Conservation (phyloP, 2,888 invertebrate genomes). For the Drosophila macrothrix region DNA sequence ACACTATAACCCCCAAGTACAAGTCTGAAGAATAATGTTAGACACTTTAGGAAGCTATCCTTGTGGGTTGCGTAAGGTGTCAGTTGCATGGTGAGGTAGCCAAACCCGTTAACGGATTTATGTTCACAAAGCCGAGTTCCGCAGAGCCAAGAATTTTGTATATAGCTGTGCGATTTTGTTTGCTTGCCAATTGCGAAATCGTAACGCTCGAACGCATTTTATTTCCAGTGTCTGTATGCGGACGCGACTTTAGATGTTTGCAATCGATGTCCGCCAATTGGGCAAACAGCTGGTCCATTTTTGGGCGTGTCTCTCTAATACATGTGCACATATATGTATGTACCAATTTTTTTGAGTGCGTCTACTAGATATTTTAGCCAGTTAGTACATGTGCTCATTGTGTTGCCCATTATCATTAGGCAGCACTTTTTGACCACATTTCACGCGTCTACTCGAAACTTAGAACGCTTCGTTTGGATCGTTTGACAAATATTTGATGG, state of each 20-base stretch:
- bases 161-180: conserved; percentile 61
- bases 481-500: conserved; percentile 55
- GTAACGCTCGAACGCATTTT: conserved; percentile 71
- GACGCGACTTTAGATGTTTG: conserved; percentile 58
- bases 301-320: conserved; percentile 55
- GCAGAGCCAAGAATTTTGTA: conserved; percentile 29
- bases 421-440: conserved; percentile 54
- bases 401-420: conserved; percentile 62
- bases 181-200: conserved; percentile 77
- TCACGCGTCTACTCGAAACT: conserved; percentile 41
- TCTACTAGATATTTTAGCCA: conserved; percentile 30
- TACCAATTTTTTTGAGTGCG: neutral
- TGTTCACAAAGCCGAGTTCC: conserved; percentile 18
- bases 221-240: conserved; percentile 56
- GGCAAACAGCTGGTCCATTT: conserved; percentile 63
- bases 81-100: conserved; percentile 22
- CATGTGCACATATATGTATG: conserved; percentile 7
- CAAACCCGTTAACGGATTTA: conserved; percentile 27
- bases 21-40: neutral
- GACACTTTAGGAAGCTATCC: neutral
- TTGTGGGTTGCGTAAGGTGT: neutral
- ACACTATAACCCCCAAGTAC: neutral
- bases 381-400: conserved; percentile 45
- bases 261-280: conserved; percentile 57
- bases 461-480: conserved; percentile 51